phyloP scores from a whole-genome alignment of 2,113 vertebrate species.

The Pelobates fuscus region DNA sequence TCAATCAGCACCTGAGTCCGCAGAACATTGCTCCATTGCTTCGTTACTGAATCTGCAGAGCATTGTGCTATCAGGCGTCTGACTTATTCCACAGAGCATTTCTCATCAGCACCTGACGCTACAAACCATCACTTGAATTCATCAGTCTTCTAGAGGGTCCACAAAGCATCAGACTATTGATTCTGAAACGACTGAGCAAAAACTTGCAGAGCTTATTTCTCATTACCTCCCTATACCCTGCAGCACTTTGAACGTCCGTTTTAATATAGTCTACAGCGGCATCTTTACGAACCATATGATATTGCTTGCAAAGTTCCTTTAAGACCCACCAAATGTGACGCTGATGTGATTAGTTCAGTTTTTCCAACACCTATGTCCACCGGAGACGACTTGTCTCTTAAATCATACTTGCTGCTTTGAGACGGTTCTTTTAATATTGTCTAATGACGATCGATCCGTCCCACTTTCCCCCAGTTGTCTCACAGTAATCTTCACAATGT shows the following conservation, averaged over 20 bases:
- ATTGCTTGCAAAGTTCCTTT: background rate
- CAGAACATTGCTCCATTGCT: background rate
- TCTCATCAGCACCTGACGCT: background rate
- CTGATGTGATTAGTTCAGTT: background rate
- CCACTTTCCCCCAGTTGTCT: too few species aligned
- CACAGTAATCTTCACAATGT: background rate
- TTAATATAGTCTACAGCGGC: background rate
- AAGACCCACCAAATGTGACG: background rate
- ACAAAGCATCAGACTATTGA: background rate
- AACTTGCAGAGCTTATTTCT: background rate
- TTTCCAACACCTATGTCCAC: background rate
- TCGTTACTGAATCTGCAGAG: slow-evolving; percentile 24
- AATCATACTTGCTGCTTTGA: background rate
- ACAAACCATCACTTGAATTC: background rate
- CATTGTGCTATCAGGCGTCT: background rate
- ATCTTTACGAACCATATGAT: background rate
- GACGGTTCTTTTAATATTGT: background rate
- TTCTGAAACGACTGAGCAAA: background rate
- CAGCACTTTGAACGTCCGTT: background rate
- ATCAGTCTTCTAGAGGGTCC: background rate
- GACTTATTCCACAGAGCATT: background rate
- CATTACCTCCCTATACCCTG: background rate
- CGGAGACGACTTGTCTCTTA: background rate
- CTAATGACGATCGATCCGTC: background rate
- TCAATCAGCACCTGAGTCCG: background rate